phyloP scores from a whole-genome alignment of 2,888 invertebrate species.

The Fragum fragum region DNA sequence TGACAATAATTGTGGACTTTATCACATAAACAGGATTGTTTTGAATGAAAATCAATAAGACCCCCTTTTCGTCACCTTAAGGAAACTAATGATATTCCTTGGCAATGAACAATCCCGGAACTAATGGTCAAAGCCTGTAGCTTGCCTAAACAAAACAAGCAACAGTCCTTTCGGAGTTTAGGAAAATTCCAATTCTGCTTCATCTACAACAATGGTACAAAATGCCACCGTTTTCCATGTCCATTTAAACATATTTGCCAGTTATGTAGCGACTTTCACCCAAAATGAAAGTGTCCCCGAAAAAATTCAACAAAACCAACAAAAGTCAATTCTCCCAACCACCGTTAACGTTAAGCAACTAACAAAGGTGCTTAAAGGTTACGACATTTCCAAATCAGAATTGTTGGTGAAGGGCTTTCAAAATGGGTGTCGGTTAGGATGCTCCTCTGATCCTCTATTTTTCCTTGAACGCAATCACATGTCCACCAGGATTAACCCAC shows the following conservation, averaged over 20 bases:
- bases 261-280: neutral
- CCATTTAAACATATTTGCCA: neutral
- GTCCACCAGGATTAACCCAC: constrained; percentile 20
- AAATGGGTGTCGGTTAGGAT: neutral
- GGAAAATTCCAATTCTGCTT: neutral
- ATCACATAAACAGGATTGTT: too few species aligned
- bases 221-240: neutral
- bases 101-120: neutral
- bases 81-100: neutral
- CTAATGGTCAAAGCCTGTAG: neutral
- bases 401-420: neutral
- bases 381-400: neutral
- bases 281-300: neutral
- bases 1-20: too few species aligned
- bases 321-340: neutral
- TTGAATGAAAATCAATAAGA: too few species aligned
- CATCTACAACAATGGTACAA: constrained; percentile 5
- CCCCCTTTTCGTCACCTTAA: neutral
- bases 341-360: neutral
- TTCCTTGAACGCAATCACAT: constrained; percentile 31
- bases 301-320: neutral
- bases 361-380: neutral
- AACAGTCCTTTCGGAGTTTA: neutral
- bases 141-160: neutral
- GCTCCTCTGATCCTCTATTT: neutral